These are phyloP conservation scores for Tringa solitaria DNA, from an alignment of 2,113 vertebrate species.

Conservation along the genomic window DNA sequence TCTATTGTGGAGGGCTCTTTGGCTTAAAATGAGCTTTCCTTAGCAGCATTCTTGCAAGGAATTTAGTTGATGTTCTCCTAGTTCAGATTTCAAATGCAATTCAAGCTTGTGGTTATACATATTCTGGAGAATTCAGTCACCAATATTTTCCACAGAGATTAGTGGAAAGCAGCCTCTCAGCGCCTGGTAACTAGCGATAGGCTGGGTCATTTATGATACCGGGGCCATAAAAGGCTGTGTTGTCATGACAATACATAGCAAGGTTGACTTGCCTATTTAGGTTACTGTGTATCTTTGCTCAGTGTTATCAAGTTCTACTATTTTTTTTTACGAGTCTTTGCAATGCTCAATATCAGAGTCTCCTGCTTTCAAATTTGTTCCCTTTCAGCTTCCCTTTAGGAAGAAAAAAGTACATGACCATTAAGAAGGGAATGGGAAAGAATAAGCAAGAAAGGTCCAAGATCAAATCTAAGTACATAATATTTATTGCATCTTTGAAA, in stretches of 20 bases:
- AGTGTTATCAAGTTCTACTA: neutral
- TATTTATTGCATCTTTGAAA: neutral
- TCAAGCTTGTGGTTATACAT: neutral
- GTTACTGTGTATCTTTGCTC: neutral
- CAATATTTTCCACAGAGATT: neutral
- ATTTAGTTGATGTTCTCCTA: neutral
- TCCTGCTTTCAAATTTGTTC: neutral
- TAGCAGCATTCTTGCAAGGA: neutral
- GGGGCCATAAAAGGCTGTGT: neutral
- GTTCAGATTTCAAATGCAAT: neutral
- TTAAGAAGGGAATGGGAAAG: neutral
- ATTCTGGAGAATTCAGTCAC: neutral
- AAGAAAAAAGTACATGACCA: neutral
- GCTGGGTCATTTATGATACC: neutral
- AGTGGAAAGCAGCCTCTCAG: neutral
- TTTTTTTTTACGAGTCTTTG: neutral
- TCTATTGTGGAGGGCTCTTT: accelerated
- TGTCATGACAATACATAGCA: neutral
- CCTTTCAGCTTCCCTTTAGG: neutral
- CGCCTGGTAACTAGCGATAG: neutral
- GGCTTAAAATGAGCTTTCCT: neutral
- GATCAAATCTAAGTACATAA: neutral
- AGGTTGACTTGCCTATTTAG: neutral
- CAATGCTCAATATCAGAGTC: neutral
- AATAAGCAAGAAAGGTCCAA: neutral